Conservation (phyloP, 2,888 invertebrate genomes). For the Chloromyia formosa region DNA sequence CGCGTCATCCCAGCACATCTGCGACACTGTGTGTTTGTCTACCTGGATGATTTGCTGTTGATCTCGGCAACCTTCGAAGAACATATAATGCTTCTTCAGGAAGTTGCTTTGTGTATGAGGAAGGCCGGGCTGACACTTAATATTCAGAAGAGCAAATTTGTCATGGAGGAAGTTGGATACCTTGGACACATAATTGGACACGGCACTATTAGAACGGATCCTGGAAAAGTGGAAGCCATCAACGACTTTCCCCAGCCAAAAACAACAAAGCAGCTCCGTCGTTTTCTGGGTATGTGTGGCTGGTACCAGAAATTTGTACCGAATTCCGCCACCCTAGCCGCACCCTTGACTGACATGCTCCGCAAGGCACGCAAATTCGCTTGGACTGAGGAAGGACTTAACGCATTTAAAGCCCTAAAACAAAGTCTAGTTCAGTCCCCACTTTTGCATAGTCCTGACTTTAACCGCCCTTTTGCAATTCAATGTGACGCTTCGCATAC, state of each 20-base stretch:
- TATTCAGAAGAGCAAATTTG: slow-evolving; percentile 32
- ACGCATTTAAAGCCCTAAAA: slow-evolving; percentile 43
- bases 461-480: slow-evolving; percentile 44
- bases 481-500: slow-evolving; percentile 48
- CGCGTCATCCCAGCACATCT: slow-evolving; percentile 4
- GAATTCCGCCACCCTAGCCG: not conserved
- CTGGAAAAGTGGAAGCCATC: slow-evolving; percentile 38
- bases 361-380: not conserved
- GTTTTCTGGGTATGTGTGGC: slow-evolving; percentile 81
- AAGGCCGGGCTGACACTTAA: not conserved
- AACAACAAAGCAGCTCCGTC: slow-evolving; percentile 41
- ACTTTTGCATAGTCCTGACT: slow-evolving; percentile 47
- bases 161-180: not conserved
- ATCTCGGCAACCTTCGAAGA: not conserved
- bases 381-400: not conserved
- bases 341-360: not conserved
- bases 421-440: slow-evolving; percentile 30
- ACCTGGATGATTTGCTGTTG: not conserved
- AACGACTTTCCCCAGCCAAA: slow-evolving; percentile 30
- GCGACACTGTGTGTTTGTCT: not conserved
- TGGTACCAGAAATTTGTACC: slow-evolving; percentile 63
- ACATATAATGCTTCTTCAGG: not conserved
- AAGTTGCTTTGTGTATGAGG: not conserved
- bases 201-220: slow-evolving; percentile 21
- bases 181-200: slow-evolving; percentile 48